Percentiles rank a stretch among this genome's conserved stretches.
Evolutionary conservation across 2,888 invertebrate species (phyloP).

Genomic region (Steinernema scapterisci): DNA sequence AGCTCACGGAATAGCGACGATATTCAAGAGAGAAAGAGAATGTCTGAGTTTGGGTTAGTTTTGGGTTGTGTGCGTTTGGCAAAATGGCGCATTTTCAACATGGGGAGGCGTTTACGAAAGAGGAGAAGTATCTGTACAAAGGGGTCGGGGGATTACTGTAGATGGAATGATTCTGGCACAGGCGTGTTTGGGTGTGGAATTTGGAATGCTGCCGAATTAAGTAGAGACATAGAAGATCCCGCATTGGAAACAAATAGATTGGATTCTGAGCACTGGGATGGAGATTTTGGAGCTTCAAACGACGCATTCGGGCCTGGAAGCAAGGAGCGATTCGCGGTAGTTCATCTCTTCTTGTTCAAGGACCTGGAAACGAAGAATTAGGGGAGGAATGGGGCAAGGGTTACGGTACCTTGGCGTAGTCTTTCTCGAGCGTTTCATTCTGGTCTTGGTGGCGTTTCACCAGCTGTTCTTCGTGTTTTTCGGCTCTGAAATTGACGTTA

Average conservation of each 20-base stretch:
- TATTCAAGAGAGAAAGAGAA: not conserved
- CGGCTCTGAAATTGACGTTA: constrained; percentile 46
- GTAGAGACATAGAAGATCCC: constrained; percentile 8
- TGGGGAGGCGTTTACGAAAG: not conserved
- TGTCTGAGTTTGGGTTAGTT: not conserved
- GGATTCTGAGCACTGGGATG: constrained; percentile 22
- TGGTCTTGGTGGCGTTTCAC: constrained; percentile 62
- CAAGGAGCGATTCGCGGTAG: constrained; percentile 62
- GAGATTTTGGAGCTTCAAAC: constrained; percentile 44
- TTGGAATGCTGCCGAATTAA: constrained; percentile 27
- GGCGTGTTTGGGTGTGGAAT: too few species aligned
- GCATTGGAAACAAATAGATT: not conserved
- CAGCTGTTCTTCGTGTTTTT: constrained; percentile 64
- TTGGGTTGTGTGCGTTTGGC: not conserved
- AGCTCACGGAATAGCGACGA: not conserved
- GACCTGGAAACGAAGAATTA: constrained; percentile 41
- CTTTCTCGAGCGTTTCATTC: constrained; percentile 57
- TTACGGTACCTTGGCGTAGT: constrained; percentile 48
- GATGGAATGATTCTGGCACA: constrained; percentile 26
- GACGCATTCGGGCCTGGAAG: constrained; percentile 59
- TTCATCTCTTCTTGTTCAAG: constrained; percentile 62
- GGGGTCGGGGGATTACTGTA: not conserved
- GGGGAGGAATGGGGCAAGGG: not conserved
- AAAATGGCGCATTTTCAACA: too few species aligned
- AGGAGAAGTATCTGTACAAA: constrained; percentile 1